Evolutionary conservation across 2,113 vertebrate genomes (phyloP).

Genomic region (Hyla sarda): DNA sequence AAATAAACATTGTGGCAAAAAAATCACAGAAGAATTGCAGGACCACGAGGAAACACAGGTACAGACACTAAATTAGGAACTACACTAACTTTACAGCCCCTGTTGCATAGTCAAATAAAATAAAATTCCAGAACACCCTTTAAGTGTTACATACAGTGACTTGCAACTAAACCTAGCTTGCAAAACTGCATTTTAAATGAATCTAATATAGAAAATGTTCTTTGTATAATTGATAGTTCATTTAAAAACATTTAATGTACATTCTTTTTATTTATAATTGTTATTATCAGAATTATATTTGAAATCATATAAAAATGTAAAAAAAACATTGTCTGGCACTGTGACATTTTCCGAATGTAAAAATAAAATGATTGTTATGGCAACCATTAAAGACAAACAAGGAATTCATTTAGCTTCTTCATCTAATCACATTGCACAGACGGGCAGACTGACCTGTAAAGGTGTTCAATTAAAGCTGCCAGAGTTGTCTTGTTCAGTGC

Average conservation of each 20-base stretch:
- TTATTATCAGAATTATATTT: too few relatives aligned
- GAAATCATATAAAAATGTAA: not conserved
- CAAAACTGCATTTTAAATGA: not conserved
- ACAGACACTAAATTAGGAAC: too few relatives aligned
- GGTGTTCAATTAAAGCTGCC: constrained; percentile 89
- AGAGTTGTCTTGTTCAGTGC: constrained; percentile 86
- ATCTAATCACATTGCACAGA: constrained; percentile 33
- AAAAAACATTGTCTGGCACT: too few relatives aligned
- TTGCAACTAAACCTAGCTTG: not conserved
- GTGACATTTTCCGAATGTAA: constrained; percentile 4
- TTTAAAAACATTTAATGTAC: not conserved
- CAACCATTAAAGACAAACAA: constrained; percentile 17
- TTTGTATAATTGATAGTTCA: too few relatives aligned
- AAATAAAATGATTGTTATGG: constrained; percentile 23
- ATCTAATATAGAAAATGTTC: not conserved
- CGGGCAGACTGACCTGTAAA: constrained; percentile 85
- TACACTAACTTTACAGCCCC: too few relatives aligned
- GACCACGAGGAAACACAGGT: too few relatives aligned
- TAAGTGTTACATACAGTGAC: not conserved
- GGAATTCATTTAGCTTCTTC: not conserved
- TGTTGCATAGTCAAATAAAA: too few relatives aligned
- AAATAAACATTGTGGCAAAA: too few relatives aligned
- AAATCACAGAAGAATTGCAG: too few relatives aligned
- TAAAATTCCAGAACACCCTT: too few relatives aligned
- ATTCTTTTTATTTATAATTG: not conserved